Percentiles rank a stretch among this genome's conserved stretches.
Conservation (phyloP, 1,140 invertebrate genomes). For the Tribolium madens region DNA sequence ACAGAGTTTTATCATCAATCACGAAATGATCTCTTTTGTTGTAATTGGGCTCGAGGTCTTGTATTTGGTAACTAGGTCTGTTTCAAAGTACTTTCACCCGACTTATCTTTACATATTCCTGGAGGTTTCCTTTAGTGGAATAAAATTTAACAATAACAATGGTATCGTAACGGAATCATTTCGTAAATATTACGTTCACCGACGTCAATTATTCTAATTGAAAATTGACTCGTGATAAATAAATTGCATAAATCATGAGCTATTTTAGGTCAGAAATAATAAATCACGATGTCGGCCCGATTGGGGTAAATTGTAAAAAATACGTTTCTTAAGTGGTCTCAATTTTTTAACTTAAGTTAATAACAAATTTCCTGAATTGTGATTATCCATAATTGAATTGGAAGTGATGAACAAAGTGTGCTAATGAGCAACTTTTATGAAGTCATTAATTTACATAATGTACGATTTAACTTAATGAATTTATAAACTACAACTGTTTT, state of each 20-base stretch:
- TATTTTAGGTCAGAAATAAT: slow-evolving; percentile 16
- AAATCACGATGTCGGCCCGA: slow-evolving; percentile 1
- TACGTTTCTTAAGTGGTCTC: background rate
- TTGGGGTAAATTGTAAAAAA: background rate
- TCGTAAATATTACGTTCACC: slow-evolving; percentile 33
- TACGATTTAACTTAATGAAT: background rate
- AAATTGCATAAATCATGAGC: slow-evolving; percentile 12
- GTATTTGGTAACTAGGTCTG: background rate
- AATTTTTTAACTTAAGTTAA: background rate
- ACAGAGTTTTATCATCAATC: background rate
- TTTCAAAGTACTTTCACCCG: slow-evolving; percentile 1
- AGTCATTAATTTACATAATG: background rate
- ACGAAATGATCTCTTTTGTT: background rate
- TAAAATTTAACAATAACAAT: slow-evolving; percentile 31
- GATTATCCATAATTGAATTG: background rate
- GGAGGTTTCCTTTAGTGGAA: slow-evolving; percentile 6
- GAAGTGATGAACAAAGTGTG: background rate
- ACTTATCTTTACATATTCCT: slow-evolving; percentile 1
- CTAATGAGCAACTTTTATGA: background rate
- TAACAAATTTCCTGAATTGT: background rate
- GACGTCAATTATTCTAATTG: slow-evolving; percentile 29
- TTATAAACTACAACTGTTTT: too few species aligned
- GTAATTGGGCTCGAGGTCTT: too few species aligned
- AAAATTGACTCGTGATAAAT: slow-evolving; percentile 30
- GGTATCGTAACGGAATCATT: slow-evolving; percentile 4